A percentile compares a stretch with the other conserved stretches of the same genome.
Evolutionary conservation across 2,797 vertebrate genomes (phyloP).

Genomic region (Octomys mimax): DNA sequence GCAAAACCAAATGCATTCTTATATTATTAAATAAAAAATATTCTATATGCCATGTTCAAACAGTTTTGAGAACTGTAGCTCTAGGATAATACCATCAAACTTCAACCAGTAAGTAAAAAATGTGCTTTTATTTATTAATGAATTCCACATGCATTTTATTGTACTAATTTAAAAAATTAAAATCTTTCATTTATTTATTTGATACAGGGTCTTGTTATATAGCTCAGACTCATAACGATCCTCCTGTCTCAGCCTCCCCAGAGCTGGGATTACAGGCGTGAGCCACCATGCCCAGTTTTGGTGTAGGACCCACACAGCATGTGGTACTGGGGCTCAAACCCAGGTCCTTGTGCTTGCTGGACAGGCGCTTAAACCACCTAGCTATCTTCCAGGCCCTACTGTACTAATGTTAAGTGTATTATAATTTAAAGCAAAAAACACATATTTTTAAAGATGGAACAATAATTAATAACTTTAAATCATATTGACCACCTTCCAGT

Average conservation of each 20-base stretch:
- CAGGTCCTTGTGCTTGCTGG: no score
- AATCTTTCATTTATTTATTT: no score
- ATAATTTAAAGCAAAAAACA: not conserved
- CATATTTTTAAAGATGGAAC: not conserved
- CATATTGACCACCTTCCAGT: not conserved
- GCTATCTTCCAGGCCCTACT: not conserved
- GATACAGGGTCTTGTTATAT: no score
- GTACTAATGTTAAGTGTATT: not conserved
- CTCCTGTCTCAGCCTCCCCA: no score
- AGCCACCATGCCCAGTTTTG: no score
- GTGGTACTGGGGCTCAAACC: no score
- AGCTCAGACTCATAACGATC: no score
- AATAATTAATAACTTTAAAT: not conserved
- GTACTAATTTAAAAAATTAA: not conserved
- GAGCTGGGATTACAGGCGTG: no score
- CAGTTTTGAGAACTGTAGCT: not conserved
- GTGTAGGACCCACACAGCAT: no score
- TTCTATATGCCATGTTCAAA: not conserved
- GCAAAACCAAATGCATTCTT: not conserved
- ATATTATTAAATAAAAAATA: constrained; percentile 29
- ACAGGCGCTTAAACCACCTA: no score
- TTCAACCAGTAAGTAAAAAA: not conserved
- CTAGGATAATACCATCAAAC: not conserved
- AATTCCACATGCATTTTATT: not conserved
- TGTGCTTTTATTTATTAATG: not conserved